phyloP scores from a whole-genome alignment of 2,113 vertebrate species.

The Passer domesticus region DNA sequence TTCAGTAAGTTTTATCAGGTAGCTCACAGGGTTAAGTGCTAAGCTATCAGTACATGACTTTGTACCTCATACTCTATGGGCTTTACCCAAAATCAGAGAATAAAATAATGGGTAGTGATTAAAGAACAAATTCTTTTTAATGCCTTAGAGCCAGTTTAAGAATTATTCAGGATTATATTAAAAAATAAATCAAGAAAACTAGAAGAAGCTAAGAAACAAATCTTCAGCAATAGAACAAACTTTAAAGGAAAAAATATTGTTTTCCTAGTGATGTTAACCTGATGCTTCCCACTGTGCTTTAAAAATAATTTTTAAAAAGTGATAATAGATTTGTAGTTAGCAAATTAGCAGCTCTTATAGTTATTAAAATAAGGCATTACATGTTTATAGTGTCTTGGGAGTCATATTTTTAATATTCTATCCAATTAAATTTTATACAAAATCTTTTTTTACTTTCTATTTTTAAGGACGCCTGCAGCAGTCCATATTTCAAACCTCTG shows the following conservation, averaged over 20 bases:
- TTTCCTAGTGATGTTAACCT: neutral
- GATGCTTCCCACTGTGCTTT: neutral
- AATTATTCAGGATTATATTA: neutral
- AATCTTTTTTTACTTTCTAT: neutral
- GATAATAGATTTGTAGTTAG: neutral
- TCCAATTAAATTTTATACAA: neutral
- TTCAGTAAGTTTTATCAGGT: neutral
- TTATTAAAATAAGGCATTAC: neutral
- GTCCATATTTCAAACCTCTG: neutral
- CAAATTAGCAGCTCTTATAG: neutral
- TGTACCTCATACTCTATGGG: accelerated
- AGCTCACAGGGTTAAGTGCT: neutral
- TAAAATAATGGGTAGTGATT: neutral
- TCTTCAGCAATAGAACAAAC: neutral
- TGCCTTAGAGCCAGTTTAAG: neutral
- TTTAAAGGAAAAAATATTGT: neutral
- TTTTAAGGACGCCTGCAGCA: neutral
- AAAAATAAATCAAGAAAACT: neutral
- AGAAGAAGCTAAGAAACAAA: neutral
- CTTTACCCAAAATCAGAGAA: neutral
- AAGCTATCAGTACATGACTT: neutral
- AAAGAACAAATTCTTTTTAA: neutral
- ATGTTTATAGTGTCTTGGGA: neutral
- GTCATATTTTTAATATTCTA: neutral
- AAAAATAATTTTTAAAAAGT: neutral